These are phyloP conservation scores for Drosophila trapezifrons DNA, from an alignment of 1,140 invertebrate species.

Conservation along the genomic window DNA sequence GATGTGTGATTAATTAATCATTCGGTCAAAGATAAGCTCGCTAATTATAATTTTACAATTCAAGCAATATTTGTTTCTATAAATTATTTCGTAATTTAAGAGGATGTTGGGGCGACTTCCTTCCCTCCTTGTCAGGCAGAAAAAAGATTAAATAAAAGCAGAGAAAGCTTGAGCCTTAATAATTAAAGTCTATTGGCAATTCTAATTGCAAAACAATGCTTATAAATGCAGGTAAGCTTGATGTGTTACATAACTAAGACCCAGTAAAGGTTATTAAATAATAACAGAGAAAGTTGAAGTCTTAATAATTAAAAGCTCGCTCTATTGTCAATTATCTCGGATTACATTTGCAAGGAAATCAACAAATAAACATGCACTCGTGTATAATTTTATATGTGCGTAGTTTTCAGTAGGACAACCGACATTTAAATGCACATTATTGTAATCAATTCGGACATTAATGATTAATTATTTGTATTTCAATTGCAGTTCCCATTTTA, in stretches of 20 bases:
- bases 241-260: too few relatives aligned
- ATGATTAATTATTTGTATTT: slow-evolving; percentile 69
- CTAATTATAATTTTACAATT: neutral
- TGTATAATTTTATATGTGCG: neutral
- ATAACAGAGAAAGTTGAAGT: neutral
- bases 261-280: neutral
- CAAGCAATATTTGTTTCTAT: neutral
- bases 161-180: neutral
- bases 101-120: too few relatives aligned
- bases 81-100: neutral
- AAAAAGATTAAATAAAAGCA: neutral
- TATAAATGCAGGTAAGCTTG: too few relatives aligned
- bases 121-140: too few relatives aligned
- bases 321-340: slow-evolving; percentile 3
- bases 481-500: slow-evolving; percentile 47
- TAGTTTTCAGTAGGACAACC: slow-evolving; percentile 4
- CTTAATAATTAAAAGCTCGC: slow-evolving; percentile 17
- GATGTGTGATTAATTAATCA: slow-evolving; percentile 34
- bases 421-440: slow-evolving; percentile 53
- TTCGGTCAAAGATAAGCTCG: slow-evolving; percentile 11
- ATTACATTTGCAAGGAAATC: slow-evolving; percentile 24
- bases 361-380: neutral
- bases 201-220: too few relatives aligned
- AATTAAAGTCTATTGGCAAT: neutral
- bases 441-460: slow-evolving; percentile 64